A percentile compares a stretch with the other conserved stretches of the same genome.
phyloP scores from a whole-genome alignment of 2,888 invertebrate species.

The Automeris io region DNA sequence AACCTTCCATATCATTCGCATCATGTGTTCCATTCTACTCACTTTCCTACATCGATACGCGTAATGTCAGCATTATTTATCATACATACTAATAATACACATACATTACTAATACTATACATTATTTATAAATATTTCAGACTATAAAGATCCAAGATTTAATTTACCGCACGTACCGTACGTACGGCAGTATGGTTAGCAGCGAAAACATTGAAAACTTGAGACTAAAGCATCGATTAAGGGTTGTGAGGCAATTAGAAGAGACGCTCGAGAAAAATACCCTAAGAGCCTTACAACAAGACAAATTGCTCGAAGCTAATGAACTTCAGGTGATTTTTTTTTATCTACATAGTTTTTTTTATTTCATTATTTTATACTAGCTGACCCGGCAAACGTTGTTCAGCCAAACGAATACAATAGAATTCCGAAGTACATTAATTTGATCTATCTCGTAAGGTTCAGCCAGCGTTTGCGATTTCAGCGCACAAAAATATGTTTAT shows the following conservation, averaged over 20 bases:
- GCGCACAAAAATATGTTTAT: no score
- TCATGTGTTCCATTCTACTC: no score
- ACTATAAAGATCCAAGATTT: slow-evolving; percentile 88
- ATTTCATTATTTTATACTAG: no score
- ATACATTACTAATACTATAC: no score
- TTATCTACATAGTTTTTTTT: no score
- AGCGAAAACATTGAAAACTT: slow-evolving; percentile 92
- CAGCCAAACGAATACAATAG: not conserved
- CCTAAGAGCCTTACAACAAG: slow-evolving; percentile 87
- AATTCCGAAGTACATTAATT: not conserved
- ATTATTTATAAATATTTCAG: slow-evolving; percentile 50
- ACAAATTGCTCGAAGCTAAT: slow-evolving; percentile 79
- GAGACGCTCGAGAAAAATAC: slow-evolving; percentile 93
- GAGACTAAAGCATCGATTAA: slow-evolving; percentile 91
- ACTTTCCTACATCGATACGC: no score
- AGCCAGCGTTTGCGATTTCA: no score
- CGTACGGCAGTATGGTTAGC: slow-evolving; percentile 86
- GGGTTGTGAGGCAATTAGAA: slow-evolving; percentile 95
- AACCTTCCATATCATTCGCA: no score
- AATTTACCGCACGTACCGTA: slow-evolving; percentile 90
- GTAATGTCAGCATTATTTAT: no score
- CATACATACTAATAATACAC: no score
- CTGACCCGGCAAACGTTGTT: no score
- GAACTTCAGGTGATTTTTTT: slow-evolving; percentile 75
- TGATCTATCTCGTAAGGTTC: no score